Percentiles rank a stretch among this genome's conserved stretches.
These are phyloP conservation scores for Hypolimnas misippus DNA, from an alignment of 2,888 invertebrate genomes.

Conservation along the genomic window DNA sequence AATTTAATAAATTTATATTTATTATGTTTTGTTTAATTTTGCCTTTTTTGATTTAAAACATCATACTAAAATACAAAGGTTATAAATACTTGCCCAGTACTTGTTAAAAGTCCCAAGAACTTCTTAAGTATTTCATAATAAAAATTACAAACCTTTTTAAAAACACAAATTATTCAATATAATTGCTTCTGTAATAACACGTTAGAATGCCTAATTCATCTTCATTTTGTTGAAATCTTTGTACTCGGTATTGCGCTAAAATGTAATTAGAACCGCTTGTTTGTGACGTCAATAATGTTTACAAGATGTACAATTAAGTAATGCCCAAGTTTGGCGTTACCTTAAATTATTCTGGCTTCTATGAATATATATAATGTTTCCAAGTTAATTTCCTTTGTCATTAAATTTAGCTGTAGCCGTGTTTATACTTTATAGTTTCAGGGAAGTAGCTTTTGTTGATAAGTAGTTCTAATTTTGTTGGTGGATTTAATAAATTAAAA, in stretches of 20 bases:
- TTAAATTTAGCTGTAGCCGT: conserved; percentile 54
- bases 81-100: too few species aligned
- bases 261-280: conserved; percentile 7
- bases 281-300: conserved; percentile 29
- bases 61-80: too few species aligned
- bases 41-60: too few species aligned
- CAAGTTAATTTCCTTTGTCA: conserved; percentile 63
- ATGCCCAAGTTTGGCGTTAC: conserved; percentile 62
- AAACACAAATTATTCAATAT: background rate
- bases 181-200: background rate
- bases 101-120: too few species aligned
- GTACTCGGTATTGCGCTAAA: background rate
- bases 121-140: too few species aligned
- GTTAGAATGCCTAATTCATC: background rate
- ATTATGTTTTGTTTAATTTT: too few species aligned
- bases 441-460: conserved; percentile 21
- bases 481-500: background rate
- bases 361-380: conserved; percentile 67
- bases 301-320: conserved; percentile 51
- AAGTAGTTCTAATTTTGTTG: background rate
- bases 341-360: conserved; percentile 64
- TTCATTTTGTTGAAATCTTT: background rate
- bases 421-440: conserved; percentile 50
- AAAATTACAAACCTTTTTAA: too few species aligned
- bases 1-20: too few species aligned